Base-by-base conservation (phyloP, 2,797 vertebrate species). In the Syngnathus acus region DNA sequence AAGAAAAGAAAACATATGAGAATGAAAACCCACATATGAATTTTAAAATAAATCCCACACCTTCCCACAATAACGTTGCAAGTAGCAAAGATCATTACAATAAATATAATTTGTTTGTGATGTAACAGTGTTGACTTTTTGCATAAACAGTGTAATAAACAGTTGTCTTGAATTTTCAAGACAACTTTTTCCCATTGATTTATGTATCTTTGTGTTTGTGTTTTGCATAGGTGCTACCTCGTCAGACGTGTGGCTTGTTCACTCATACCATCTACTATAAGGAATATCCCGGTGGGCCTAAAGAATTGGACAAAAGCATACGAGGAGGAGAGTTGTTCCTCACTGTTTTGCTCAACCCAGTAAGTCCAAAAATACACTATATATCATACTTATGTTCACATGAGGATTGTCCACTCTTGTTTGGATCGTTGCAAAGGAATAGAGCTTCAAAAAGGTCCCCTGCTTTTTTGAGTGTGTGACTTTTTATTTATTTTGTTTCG, bases 221-320 rank as follows among this genome's bases (percentile, higher is more conserved):
- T 73, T 71, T 57, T 79, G 67, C 68, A 70, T 80, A 98, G 96
- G 97, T 98, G 70, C 93, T 99, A 73, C 95, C 97, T 75, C 94
- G 96, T 58, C 97, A 99, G 90, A 99, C 96, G 17, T 99, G 96
- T 74, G 97, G 96, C 73, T 88, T 99, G 81, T 99, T 98, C 84
- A 98, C 97, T 42, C 97, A 98, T 81, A 98, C 96, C 68, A 98
- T 98, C 89, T 98, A 97, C 92, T 97, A 98, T 87, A 96, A 96
- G 87, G 95, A 99, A 71, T 98, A 98, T 73, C 96, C 97, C 6
- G 96, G 96, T 9, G 95, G 97, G 45, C 92, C 96, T 62, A 95
- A 94, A 75, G 97, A 98, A 85, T 82, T 99, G 89, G 95, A 99
- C 89, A 96, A 93, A 90, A 99, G 97, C 75, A 97, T 99, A 82